Conservation (phyloP, 1,140 invertebrate species). For the Phenacoccus solenopsis region DNA sequence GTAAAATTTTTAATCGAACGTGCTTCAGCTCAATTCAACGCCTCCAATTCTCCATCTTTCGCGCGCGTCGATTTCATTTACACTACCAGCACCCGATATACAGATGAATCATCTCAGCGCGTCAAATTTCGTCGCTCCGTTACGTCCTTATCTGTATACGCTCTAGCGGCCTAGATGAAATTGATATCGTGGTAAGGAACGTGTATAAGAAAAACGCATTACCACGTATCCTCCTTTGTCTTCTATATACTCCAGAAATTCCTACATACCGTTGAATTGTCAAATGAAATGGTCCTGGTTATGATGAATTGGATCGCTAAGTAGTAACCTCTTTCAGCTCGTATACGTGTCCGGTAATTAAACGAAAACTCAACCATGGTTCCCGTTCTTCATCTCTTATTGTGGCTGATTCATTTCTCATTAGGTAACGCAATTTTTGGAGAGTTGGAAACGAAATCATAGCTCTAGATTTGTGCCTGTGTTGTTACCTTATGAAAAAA, state of each 20-base stretch:
- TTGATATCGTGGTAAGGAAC: background rate
- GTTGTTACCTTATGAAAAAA: too few species aligned
- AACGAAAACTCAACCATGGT: too few species aligned
- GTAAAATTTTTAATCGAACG: background rate
- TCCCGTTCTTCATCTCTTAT: too few species aligned
- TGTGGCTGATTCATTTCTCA: too few species aligned
- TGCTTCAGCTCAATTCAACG: background rate
- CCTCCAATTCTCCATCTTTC: background rate
- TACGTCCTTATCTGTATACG: background rate
- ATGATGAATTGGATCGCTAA: background rate
- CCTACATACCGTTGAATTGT: background rate
- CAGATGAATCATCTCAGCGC: background rate
- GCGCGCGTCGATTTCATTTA: background rate
- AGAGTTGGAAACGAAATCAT: too few species aligned
- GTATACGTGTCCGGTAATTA: too few species aligned
- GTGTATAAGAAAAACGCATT: background rate
- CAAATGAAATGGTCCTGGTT: background rate
- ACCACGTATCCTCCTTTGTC: background rate
- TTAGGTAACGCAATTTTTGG: too few species aligned
- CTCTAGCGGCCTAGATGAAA: background rate
- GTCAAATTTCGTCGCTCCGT: background rate
- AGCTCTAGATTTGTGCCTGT: too few species aligned
- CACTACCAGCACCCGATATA: too few species aligned
- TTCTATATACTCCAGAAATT: background rate
- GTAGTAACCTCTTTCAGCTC: too few species aligned